Evolutionary conservation across 2,113 vertebrate species (phyloP).

Genomic region (Thunnus thynnus): DNA sequence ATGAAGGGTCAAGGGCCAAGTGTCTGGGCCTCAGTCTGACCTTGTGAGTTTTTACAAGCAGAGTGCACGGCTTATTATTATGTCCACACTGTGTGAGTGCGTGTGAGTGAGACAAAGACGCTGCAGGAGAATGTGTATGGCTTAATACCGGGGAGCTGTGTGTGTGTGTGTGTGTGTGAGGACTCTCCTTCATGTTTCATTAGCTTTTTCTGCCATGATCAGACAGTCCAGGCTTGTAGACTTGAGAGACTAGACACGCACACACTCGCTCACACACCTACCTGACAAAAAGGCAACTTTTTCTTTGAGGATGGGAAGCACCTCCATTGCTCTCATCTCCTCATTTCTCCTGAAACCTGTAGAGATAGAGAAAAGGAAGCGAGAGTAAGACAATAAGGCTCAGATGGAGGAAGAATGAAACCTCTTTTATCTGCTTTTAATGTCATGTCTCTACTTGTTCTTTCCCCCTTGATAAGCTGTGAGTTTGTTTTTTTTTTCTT

Average conservation of each 20-base stretch:
- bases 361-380: not conserved
- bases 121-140: not conserved
- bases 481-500: not conserved
- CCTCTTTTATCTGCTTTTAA: not conserved
- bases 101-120: not conserved
- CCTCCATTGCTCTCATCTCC: conserved; percentile 99
- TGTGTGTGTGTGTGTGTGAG: not conserved
- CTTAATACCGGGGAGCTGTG: not conserved
- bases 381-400: not conserved
- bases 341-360: conserved; percentile 97
- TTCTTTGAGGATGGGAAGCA: conserved; percentile 98
- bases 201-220: not conserved
- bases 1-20: conserved; percentile 45
- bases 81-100: not conserved
- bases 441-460: not conserved
- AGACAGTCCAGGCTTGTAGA: not conserved
- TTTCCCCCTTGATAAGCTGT: not conserved
- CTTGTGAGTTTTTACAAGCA: conserved; percentile 26
- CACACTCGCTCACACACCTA: conserved; percentile 70
- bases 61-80: conserved; percentile 31
- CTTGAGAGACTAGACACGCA: not conserved
- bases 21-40: conserved; percentile 52
- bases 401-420: not conserved
- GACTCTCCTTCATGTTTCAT: conserved; percentile 36
- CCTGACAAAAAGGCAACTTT: conserved; percentile 99